Evolutionary conservation across 2,797 vertebrate genomes (phyloP).

Genomic region (Emydoidea blandingii): DNA sequence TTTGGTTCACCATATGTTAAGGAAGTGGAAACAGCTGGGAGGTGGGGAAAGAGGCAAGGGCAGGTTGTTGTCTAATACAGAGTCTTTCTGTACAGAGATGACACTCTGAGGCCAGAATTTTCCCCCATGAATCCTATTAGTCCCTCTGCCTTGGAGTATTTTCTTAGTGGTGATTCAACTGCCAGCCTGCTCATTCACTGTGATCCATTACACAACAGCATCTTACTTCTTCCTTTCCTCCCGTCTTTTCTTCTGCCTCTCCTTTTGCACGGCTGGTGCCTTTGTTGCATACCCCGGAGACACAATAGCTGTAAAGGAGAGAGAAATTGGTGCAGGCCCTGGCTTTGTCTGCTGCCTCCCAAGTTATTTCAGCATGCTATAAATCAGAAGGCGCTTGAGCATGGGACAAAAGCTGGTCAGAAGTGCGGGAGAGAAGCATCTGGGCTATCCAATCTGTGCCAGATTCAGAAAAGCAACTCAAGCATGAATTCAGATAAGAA

Average conservation of each 20-base stretch:
- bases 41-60: constrained; percentile 53
- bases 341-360: constrained; percentile 30
- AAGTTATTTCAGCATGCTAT: constrained; percentile 48
- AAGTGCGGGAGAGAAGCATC: constrained; percentile 4
- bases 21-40: constrained; percentile 83
- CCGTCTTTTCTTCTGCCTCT: constrained; percentile 52
- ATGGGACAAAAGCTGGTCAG: constrained; percentile 1
- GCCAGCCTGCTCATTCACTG: constrained; percentile 27
- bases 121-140: constrained; percentile 4
- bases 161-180: constrained; percentile 35
- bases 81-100: constrained; percentile 24
- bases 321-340: constrained; percentile 20
- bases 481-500: constrained; percentile 81
- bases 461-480: constrained; percentile 79
- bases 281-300: constrained; percentile 34
- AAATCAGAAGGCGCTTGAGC: not conserved
- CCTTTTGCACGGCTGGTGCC: constrained; percentile 21
- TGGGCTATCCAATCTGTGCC: constrained; percentile 70
- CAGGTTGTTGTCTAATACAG: constrained; percentile 62
- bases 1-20: constrained; percentile 71
- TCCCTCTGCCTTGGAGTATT: constrained; percentile 28
- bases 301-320: not conserved
- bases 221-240: constrained; percentile 52
- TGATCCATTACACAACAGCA: constrained; percentile 43
- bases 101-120: not conserved